Evolutionary conservation across 1,140 invertebrate species (phyloP).

Genomic region (Samia ricini): DNA sequence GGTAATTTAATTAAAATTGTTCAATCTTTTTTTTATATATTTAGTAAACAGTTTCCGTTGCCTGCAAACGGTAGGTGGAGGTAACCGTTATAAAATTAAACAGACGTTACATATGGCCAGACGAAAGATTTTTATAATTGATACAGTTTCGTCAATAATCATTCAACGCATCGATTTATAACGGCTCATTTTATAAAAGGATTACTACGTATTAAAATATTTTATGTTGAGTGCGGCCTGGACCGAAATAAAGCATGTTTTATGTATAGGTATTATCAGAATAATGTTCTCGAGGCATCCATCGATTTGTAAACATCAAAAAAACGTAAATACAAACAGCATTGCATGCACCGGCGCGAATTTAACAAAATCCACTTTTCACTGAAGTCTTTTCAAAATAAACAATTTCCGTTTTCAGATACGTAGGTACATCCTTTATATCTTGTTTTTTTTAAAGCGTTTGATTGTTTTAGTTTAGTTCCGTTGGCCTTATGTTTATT

Average conservation of each 20-base stretch:
- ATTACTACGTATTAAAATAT: slow-evolving; percentile 8
- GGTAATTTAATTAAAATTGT: neutral
- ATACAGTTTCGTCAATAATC: slow-evolving; percentile 8
- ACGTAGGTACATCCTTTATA: neutral
- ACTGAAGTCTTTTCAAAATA: neutral
- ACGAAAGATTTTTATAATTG: slow-evolving; percentile 11
- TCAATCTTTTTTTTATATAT: neutral
- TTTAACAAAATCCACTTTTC: neutral
- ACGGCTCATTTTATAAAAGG: slow-evolving; percentile 11
- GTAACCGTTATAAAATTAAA: slow-evolving; percentile 5
- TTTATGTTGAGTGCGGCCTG: neutral
- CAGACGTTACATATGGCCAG: slow-evolving; percentile 10
- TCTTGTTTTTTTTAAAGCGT: neutral
- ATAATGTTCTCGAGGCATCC: neutral
- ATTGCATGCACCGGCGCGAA: neutral
- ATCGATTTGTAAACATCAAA: neutral
- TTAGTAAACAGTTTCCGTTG: slow-evolving; percentile 4
- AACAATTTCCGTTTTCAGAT: neutral
- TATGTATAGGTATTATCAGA: slow-evolving; percentile 3
- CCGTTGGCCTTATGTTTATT: no score
- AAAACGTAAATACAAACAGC: neutral
- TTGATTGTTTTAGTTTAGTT: no score
- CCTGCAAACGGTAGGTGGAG: neutral
- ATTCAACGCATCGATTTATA: slow-evolving; percentile 7
- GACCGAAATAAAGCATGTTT: slow-evolving; percentile 5